These are phyloP conservation scores for Typhlichthys eigenmanni DNA, from an alignment of 2,797 vertebrate species.

Conservation along the genomic window DNA sequence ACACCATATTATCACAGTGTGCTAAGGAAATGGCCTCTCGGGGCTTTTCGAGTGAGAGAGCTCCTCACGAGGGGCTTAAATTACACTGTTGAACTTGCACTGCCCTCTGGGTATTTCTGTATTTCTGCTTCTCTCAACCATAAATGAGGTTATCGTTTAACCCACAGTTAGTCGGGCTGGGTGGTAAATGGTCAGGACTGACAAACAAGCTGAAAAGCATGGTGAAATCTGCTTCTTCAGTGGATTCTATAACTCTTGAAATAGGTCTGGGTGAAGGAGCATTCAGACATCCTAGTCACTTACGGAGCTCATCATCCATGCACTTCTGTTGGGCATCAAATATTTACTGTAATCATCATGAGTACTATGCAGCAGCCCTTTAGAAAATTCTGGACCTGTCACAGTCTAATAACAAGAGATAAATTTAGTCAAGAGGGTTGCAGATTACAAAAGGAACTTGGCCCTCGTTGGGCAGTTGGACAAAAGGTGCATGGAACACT, in stretches of 20 bases:
- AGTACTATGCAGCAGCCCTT: slow-evolving; percentile 7
- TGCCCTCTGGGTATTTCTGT: slow-evolving; percentile 23
- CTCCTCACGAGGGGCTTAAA: not conserved
- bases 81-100: slow-evolving; percentile 29
- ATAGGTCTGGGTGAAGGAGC: not conserved
- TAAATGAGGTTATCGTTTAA: slow-evolving; percentile 24
- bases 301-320: slow-evolving; percentile 17
- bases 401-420: slow-evolving; percentile 14
- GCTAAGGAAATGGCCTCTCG: slow-evolving; percentile 33
- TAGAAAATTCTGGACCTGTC: not conserved
- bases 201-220: slow-evolving; percentile 7
- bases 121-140: slow-evolving; percentile 12
- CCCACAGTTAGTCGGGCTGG: slow-evolving; percentile 19
- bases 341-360: not conserved
- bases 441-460: slow-evolving; percentile 26
- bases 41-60: slow-evolving; percentile 7
- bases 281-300: slow-evolving; percentile 21
- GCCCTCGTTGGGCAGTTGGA: slow-evolving; percentile 24
- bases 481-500: slow-evolving; percentile 52
- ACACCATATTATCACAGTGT: slow-evolving; percentile 37
- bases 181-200: slow-evolving; percentile 24
- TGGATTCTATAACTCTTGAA: slow-evolving; percentile 1
- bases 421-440: slow-evolving; percentile 18
- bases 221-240: slow-evolving; percentile 20
- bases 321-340: not conserved